Evolutionary conservation across 30 jellyfish, hydroid and myxozoan genomes (phyloP).

Genomic region (Aurelia coerulea): DNA sequence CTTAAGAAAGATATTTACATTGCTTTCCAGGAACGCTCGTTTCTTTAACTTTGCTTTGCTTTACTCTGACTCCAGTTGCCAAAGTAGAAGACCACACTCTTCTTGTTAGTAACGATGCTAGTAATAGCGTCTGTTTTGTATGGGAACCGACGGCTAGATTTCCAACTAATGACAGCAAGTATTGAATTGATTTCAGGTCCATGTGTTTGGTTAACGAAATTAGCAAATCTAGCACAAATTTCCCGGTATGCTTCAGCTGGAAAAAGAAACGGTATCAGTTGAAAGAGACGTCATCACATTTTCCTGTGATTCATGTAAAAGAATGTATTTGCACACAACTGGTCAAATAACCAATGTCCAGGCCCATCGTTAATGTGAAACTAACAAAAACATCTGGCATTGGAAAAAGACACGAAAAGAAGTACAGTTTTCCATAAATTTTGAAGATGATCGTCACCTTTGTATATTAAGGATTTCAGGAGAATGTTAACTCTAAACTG

Average conservation of each 20-base stretch:
- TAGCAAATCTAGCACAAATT: slow-evolving; percentile 86
- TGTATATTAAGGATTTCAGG: no score
- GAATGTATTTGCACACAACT: no score
- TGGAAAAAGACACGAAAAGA: no score
- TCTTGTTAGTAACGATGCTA: slow-evolving; percentile 87
- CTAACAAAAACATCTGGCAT: no score
- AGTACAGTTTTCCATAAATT: no score
- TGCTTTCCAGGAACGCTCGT: slow-evolving; percentile 22
- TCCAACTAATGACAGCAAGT: slow-evolving; percentile 75
- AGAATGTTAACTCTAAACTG: no score
- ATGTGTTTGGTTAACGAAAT: slow-evolving; percentile 90
- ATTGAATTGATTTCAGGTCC: slow-evolving; percentile 86
- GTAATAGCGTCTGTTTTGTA: slow-evolving; percentile 89
- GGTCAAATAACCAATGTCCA: no score
- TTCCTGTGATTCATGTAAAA: neutral
- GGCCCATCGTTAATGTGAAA: no score
- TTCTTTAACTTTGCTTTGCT: slow-evolving; percentile 30
- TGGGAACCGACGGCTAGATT: slow-evolving; percentile 84
- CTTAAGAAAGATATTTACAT: slow-evolving; percentile 9
- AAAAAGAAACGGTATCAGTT: neutral
- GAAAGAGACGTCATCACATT: neutral
- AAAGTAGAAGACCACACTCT: slow-evolving; percentile 93
- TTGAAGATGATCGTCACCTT: no score
- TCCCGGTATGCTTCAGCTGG: slow-evolving; percentile 95
- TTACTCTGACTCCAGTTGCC: slow-evolving; percentile 46